Base-by-base conservation (phyloP, 2,797 vertebrate species). In the Podargus strigoides region DNA sequence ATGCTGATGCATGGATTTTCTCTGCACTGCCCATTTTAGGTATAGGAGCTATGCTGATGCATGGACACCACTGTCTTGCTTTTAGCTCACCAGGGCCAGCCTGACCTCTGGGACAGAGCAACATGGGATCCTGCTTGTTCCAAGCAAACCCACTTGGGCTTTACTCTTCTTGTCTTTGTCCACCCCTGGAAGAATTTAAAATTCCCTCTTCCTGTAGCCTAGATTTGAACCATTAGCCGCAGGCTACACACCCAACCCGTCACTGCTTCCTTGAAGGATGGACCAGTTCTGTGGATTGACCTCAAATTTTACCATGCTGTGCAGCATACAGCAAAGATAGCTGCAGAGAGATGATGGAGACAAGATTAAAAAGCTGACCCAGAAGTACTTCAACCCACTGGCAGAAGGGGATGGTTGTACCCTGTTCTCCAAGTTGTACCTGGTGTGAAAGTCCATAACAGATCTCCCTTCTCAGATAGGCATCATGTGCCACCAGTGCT, bases 291-390 rank as follows among this genome's bases (percentile, higher is more conserved):
- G 17, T 26, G 19, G 6, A 4, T 1, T 53, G 16, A 36, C 6
- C 11, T 69, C 34, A 0, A 0, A 53, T 55, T 50, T 26, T 44
- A 39, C 30, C n/a, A 20, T 2, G 3, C 17, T 44, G 19, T 32
- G 80, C 30, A 69, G 39, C 21, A 41, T 28, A 20, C 26, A 26
- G 34, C 13, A 44, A n/a, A 72, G 37, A 30, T 3, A 66, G 6
- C 52, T 58, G 41, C 32, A 80, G 46, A 9, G 15, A 47, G 24
- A 11, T 28, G 24, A 22, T 3, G 6, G 41, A 32, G 26, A 23
- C 28, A 28, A 56, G 42, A 30, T 62, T 26, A 39, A 77, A 76
- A 64, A 80, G 10, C 37, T 63, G 49, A 7, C 20, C 23, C 26
- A 55, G 27, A 46, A 62, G 22, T 37, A 30, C 8, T n/a, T 53